Evolutionary conservation across 2,113 vertebrate species (phyloP), one percentile per base, ranked within the genome.

Genomic region (Toxotes chatareus): DNA sequence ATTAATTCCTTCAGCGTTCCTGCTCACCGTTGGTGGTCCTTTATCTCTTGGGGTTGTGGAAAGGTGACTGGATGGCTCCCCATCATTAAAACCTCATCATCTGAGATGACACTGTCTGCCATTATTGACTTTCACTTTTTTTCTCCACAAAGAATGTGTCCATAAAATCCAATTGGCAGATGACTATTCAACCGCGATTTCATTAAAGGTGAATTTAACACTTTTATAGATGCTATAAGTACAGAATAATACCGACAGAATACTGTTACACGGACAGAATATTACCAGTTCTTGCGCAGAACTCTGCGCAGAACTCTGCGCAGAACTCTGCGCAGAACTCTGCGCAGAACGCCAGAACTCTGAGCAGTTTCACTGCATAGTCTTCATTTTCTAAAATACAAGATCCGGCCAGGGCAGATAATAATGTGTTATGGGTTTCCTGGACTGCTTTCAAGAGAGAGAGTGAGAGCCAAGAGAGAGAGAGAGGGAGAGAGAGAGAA

Each of bases 81-180:
- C 40, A 19, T 92, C 90, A 93, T 94, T 92, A 90, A 91, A 94
- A 93, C 74, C 89, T 89, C 90, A 92, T 93, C 88, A 88, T 90
- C 77, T 88, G 57, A 85, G 85, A 89, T 90, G 88, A 94, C 88
- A 85, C 85, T 65, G 61, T 85, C 89, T 82, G 53, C 76, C 49
- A 49, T 88, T 89, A 90, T 91, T 87, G 88, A 91, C 87, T 91
- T 80, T 89, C 80, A 59, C 67, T 60, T 73, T 83, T 86, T 80
- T 70, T 31, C 38, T 23, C n/a, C 16, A 59, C 85, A 76, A 81
- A 73, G 46, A 42, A 79, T 82, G 42, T 71, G 55, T 64, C 55
- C 63, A 82, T 89, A 76, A 91, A 89, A 87, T 84, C 74, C 68
- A 88, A 73, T 65, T 73, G 79, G 80, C 72, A 82, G 72, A 88